phyloP scores from a whole-genome alignment of 2,797 vertebrate species.

The Malacoraja senta region DNA sequence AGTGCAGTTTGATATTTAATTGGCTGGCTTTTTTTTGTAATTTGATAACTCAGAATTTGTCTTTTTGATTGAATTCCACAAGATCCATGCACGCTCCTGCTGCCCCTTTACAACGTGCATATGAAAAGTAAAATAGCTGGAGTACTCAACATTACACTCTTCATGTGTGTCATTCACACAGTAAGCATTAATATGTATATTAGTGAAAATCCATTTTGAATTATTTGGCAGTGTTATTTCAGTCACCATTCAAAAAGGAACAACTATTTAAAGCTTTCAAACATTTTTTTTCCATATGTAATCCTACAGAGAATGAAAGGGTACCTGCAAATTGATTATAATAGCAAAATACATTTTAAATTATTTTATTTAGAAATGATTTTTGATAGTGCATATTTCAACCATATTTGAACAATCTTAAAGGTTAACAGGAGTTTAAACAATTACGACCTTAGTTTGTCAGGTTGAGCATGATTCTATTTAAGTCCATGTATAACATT shows the following conservation, averaged over 20 bases:
- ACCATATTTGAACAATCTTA: constrained; percentile 12
- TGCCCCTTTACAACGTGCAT: not conserved
- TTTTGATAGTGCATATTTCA: not conserved
- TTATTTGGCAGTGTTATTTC: not conserved
- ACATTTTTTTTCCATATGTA: not conserved
- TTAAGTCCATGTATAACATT: not conserved
- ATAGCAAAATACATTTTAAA: not conserved
- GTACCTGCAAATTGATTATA: not conserved
- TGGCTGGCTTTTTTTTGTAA: too few relatives aligned
- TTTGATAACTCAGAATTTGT: not conserved
- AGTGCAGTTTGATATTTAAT: too few relatives aligned
- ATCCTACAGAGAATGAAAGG: not conserved
- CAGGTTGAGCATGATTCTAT: not conserved
- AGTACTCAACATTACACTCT: not conserved
- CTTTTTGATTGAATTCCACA: not conserved
- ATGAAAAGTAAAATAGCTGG: not conserved
- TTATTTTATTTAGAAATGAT: constrained; percentile 20
- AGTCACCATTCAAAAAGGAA: not conserved
- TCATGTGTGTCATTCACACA: not conserved
- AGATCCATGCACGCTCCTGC: not conserved
- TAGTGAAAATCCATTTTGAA: not conserved
- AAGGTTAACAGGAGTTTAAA: not conserved
- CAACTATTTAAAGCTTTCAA: not conserved
- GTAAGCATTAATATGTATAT: not conserved
- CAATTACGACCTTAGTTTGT: not conserved